A percentile compares a stretch with the other conserved stretches of the same genome.
Conservation (phyloP, 2,888 invertebrate genomes). For the Folsomia candida region DNA sequence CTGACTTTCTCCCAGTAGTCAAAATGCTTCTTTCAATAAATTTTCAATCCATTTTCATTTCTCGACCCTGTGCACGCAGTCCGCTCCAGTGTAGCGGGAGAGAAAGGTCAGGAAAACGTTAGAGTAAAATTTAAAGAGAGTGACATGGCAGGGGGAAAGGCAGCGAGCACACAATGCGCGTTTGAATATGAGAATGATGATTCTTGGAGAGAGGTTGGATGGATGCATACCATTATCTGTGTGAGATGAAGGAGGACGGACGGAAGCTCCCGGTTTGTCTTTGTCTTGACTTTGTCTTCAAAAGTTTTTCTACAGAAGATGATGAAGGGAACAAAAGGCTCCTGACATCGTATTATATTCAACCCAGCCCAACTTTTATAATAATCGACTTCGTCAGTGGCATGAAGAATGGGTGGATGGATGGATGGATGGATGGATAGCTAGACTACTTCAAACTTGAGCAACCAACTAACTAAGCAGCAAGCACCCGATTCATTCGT, state of each 20-base stretch:
- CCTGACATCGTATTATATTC: conserved; percentile 9
- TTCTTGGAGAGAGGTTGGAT: not conserved
- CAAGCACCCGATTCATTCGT: not conserved
- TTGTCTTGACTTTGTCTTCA: conserved; percentile 20
- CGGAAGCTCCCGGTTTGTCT: conserved; percentile 21
- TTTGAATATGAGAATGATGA: not conserved
- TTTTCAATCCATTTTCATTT: conserved; percentile 19
- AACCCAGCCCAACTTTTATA: conserved; percentile 2
- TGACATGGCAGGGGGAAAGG: no score
- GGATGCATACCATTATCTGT: conserved; percentile 1
- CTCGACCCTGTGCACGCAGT: not conserved
- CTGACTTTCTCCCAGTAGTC: conserved; percentile 6
- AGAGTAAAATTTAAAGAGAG: not conserved
- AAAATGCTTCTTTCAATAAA: conserved; percentile 19
- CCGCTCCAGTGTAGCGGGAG: not conserved
- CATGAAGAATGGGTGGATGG: not conserved
- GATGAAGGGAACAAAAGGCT: conserved; percentile 18
- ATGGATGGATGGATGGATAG: not conserved
- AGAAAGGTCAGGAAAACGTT: not conserved
- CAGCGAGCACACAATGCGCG: not conserved
- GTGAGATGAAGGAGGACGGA: conserved; percentile 10
- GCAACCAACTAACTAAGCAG: not conserved
- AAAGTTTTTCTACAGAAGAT: conserved; percentile 20
- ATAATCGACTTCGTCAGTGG: not conserved
- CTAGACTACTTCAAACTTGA: not conserved